Evolutionary conservation across 1,140 invertebrate species (phyloP).

Genomic region (Mamestra configurata): DNA sequence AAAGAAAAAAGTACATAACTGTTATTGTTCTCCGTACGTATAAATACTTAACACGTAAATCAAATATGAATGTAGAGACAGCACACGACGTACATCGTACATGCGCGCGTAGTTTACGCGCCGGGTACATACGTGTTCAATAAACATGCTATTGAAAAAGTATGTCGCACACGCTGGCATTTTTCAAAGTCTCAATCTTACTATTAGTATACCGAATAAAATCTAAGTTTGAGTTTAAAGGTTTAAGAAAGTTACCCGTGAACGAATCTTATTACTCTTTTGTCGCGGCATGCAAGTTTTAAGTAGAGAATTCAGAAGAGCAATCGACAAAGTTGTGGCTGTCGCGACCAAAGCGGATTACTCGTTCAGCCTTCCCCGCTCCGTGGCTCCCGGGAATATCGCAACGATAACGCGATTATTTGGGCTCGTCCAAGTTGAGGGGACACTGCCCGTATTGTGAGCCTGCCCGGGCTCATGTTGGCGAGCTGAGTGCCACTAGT

Average conservation of each 20-base stretch:
- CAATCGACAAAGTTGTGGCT: conserved; percentile 75
- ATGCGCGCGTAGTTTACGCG: conserved; percentile 5
- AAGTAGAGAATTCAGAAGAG: conserved; percentile 71
- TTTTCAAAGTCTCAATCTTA: conserved; percentile 44
- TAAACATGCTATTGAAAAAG: conserved; percentile 34
- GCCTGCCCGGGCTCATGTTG: conserved; percentile 12
- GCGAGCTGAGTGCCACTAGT: conserved; percentile 37
- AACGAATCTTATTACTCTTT: conserved; percentile 74
- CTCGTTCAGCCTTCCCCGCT: conserved; percentile 59
- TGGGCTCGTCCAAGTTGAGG: conserved; percentile 45
- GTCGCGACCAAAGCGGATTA: conserved; percentile 73
- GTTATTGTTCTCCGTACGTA: conserved; percentile 11
- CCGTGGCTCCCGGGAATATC: conserved; percentile 60
- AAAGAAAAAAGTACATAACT: conserved; percentile 28
- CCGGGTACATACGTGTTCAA: conserved; percentile 8
- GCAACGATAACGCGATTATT: conserved; percentile 71
- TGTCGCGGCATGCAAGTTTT: conserved; percentile 71
- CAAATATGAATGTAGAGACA: conserved; percentile 33
- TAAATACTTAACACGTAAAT: conserved; percentile 26
- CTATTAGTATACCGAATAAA: conserved; percentile 42
- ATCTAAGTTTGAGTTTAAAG: conserved; percentile 56
- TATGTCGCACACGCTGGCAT: conserved; percentile 18
- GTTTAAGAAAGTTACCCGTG: conserved; percentile 63
- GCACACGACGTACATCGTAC: not conserved
- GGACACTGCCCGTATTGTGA: conserved; percentile 41